A percentile compares a stretch with the other conserved stretches of the same genome.
These are phyloP conservation scores for Pelecanoides urinatrix DNA, from an alignment of 2,113 vertebrate genomes.

Conservation along the genomic window DNA sequence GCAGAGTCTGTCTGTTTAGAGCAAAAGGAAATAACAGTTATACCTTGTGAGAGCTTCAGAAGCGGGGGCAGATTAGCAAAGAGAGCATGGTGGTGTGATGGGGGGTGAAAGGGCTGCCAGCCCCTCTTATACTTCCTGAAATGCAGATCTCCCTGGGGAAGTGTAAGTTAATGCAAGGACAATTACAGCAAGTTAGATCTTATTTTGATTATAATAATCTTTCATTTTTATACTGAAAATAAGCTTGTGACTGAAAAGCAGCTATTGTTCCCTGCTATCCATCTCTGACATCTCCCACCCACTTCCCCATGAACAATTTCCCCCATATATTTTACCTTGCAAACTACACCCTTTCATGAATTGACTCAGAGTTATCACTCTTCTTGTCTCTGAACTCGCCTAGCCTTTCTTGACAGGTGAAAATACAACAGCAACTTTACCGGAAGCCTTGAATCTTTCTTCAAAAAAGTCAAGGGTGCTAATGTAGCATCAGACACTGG, in stretches of 20 bases:
- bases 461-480: not conserved
- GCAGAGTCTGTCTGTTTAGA: not conserved
- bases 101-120: not conserved
- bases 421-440: conserved; percentile 43
- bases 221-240: conserved; percentile 32
- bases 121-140: not conserved
- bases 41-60: not conserved
- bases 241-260: not conserved
- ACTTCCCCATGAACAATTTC: not conserved
- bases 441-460: not conserved
- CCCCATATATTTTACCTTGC: not conserved
- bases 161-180: not conserved
- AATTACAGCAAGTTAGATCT: not conserved
- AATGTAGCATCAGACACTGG: conserved; percentile 20
- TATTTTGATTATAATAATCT: not conserved
- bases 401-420: conserved; percentile 33
- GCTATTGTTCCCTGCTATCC: not conserved
- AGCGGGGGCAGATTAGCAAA: not conserved
- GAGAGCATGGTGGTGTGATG: not conserved
- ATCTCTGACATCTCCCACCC: conserved; percentile 6
- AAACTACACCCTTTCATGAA: not conserved
- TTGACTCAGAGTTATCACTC: not conserved
- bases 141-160: not conserved
- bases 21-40: not conserved
- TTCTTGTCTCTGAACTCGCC: not conserved